These are phyloP conservation scores for Psittacus erithacus DNA, from an alignment of 2,113 vertebrate species.

Conservation along the genomic window DNA sequence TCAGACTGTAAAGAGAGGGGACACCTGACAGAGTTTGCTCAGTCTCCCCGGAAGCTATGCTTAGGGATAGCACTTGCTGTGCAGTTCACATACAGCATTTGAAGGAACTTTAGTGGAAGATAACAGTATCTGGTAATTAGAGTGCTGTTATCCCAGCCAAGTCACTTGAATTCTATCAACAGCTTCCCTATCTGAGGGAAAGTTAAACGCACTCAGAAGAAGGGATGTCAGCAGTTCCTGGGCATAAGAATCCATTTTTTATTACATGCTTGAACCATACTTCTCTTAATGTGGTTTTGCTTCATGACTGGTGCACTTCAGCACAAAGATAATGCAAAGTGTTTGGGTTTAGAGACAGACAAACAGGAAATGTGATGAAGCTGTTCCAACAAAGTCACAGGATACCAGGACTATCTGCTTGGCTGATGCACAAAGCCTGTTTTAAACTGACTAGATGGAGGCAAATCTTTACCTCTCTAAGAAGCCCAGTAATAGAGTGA, in stretches of 20 bases:
- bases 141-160: not conserved
- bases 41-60: not conserved
- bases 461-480: not conserved
- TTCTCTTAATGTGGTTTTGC: not conserved
- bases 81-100: not conserved
- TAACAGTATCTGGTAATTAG: not conserved
- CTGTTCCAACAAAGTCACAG: not conserved
- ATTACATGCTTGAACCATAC: not conserved
- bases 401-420: not conserved
- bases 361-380: not conserved
- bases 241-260: not conserved
- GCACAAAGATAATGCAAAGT: not conserved
- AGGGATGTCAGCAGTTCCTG: not conserved
- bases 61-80: not conserved
- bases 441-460: not conserved
- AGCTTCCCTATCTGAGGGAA: not conserved
- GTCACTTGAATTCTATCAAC: not conserved
- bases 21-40: not conserved
- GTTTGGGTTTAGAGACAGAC: not conserved
- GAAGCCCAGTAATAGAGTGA: not conserved
- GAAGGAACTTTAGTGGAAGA: not conserved
- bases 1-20: not conserved
- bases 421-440: not conserved
- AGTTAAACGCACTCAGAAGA: not conserved
- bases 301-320: not conserved